A percentile compares a stretch with the other conserved stretches of the same genome.
phyloP scores from a whole-genome alignment of 2,888 invertebrate species.

The Terebella lapidaria region DNA sequence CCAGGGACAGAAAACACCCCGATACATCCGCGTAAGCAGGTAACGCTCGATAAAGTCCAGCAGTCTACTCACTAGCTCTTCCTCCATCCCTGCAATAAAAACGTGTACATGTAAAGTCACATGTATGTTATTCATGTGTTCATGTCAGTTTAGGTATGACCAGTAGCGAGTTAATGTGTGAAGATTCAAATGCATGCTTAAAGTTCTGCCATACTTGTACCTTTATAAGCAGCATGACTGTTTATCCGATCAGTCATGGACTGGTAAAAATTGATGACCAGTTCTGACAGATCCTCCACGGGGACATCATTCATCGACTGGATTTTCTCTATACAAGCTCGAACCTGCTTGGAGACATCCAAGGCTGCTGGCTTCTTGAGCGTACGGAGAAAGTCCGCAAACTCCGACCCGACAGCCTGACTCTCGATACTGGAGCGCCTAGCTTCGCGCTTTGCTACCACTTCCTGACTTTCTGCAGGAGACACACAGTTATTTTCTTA shows the following conservation, averaged over 20 bases:
- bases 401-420: conserved; percentile 51
- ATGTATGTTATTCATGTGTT: background rate
- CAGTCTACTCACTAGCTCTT: conserved; percentile 74
- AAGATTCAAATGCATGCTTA: background rate
- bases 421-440: conserved; percentile 42
- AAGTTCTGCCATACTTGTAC: no score
- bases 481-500: background rate
- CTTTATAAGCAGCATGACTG: conserved; percentile 46
- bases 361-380: conserved; percentile 47
- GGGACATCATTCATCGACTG: conserved; percentile 51
- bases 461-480: background rate
- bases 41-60: conserved; percentile 89
- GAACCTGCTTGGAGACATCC: conserved; percentile 64
- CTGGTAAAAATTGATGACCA: conserved; percentile 86
- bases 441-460: conserved; percentile 1
- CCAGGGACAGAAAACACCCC: conserved; percentile 79
- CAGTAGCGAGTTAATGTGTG: background rate
- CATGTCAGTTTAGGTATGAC: no score
- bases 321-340: conserved; percentile 54
- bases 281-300: conserved; percentile 68
- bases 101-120: no score
- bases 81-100: conserved; percentile 57
- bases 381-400: conserved; percentile 51
- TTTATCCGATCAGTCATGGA: conserved; percentile 70
- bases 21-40: conserved; percentile 84